These are phyloP conservation scores for Boloria selene DNA, from an alignment of 2,888 invertebrate genomes.

Conservation along the genomic window DNA sequence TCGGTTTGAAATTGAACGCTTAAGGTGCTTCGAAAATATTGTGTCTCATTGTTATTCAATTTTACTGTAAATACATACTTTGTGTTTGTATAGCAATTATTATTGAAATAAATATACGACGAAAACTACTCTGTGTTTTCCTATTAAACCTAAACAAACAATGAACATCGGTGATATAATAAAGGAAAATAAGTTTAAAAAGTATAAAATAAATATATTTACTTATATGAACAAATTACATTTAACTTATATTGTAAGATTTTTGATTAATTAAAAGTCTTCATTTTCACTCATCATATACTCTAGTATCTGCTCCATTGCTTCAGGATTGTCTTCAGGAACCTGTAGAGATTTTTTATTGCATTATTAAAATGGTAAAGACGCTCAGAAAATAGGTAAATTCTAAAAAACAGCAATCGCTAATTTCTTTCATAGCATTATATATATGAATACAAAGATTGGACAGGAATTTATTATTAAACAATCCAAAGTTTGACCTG, in stretches of 20 bases:
- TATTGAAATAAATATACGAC: conserved; percentile 35
- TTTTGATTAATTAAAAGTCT: not conserved
- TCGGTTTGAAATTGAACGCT: not conserved
- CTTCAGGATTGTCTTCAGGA: conserved; percentile 72
- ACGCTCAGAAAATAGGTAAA: too few species aligned
- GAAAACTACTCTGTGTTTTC: conserved; percentile 19
- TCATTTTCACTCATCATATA: conserved; percentile 50
- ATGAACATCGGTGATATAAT: too few species aligned
- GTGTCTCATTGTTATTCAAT: conserved; percentile 29
- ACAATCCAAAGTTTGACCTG: not conserved
- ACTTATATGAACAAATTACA: too few species aligned
- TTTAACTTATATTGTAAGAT: too few species aligned
- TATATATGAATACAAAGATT: too few species aligned
- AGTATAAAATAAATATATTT: too few species aligned
- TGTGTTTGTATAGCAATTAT: conserved; percentile 32
- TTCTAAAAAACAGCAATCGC: too few species aligned
- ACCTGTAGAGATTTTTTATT: conserved; percentile 60
- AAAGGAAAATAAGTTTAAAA: too few species aligned
- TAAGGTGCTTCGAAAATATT: conserved; percentile 29
- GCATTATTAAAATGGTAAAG: too few species aligned
- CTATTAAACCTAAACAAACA: not conserved
- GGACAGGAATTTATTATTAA: too few species aligned
- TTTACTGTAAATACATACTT: conserved; percentile 37
- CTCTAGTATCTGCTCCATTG: conserved; percentile 71
- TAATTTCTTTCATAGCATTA: too few species aligned